phyloP scores from a whole-genome alignment of 2,113 vertebrate species.

The Austrofundulus limnaeus region DNA sequence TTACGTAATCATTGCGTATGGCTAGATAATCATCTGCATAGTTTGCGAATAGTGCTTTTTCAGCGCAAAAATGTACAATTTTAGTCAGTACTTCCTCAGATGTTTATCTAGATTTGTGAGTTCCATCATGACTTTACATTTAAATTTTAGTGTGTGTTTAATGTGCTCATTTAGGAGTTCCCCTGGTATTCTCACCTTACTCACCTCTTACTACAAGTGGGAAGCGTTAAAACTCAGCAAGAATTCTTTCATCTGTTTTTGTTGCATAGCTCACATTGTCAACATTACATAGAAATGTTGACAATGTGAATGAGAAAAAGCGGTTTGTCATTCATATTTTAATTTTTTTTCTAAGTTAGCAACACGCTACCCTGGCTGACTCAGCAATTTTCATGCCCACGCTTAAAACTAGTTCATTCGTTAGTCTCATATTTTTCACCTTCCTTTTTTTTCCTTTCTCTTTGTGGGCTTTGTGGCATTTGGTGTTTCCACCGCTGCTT shows the following conservation, averaged over 20 bases:
- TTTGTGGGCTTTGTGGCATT: slow-evolving; percentile 26
- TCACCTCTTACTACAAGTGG: neutral
- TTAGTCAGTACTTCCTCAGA: slow-evolving; percentile 29
- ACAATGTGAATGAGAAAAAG: too few species aligned
- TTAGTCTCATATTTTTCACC: neutral
- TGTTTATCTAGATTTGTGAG: slow-evolving; percentile 1
- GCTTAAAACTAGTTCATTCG: neutral
- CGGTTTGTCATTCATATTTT: neutral
- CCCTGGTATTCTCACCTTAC: slow-evolving; percentile 32
- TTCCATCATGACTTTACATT: neutral
- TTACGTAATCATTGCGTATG: neutral
- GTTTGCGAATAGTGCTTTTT: neutral
- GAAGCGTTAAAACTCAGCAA: neutral
- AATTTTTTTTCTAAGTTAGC: neutral
- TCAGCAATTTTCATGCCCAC: neutral
- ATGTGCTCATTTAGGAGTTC: slow-evolving; percentile 37
- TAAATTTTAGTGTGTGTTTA: neutral
- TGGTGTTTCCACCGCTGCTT: slow-evolving; percentile 79
- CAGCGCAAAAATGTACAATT: neutral
- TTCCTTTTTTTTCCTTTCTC: neutral
- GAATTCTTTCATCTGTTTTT: neutral
- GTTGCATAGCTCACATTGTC: neutral
- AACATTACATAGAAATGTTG: too few species aligned
- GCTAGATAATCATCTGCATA: neutral
- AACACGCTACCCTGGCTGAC: neutral